These are phyloP conservation scores for Epirrita christyi DNA, from an alignment of 2,888 invertebrate species.

Conservation along the genomic window DNA sequence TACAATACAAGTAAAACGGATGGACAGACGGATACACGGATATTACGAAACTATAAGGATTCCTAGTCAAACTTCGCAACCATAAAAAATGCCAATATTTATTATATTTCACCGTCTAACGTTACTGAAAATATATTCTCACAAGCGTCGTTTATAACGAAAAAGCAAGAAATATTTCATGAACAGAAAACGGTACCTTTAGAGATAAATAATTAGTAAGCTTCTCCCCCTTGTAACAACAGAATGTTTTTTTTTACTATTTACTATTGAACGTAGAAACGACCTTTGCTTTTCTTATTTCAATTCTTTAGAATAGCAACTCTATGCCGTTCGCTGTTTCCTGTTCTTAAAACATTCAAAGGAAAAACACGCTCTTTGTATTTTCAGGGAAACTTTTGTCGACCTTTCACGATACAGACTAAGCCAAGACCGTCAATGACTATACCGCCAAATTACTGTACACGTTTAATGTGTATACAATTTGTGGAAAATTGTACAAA, in stretches of 20 bases:
- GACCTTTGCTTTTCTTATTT: slow-evolving; percentile 3
- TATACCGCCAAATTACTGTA: too few species aligned
- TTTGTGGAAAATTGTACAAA: too few species aligned
- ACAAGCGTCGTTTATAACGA: too few species aligned
- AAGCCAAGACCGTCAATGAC: background rate
- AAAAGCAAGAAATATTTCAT: too few species aligned
- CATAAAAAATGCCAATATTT: too few species aligned
- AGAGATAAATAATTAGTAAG: slow-evolving; percentile 2
- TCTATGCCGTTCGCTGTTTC: background rate
- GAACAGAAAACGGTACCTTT: too few species aligned
- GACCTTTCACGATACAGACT: background rate
- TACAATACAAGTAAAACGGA: too few species aligned
- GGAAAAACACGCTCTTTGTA: background rate
- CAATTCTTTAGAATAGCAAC: slow-evolving; percentile 5
- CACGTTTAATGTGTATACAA: background rate
- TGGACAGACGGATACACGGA: too few species aligned
- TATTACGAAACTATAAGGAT: too few species aligned
- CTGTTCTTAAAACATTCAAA: slow-evolving; percentile 8
- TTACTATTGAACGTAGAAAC: slow-evolving; percentile 11
- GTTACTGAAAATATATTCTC: too few species aligned
- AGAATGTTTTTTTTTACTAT: background rate
- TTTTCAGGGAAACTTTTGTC: background rate
- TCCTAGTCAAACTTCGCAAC: too few species aligned
- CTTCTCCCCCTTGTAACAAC: background rate
- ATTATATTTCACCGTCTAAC: too few species aligned